Evolutionary conservation across 2,888 invertebrate species (phyloP), one percentile per base, ranked within the genome.

Genomic region (Leucoma salicis): DNA sequence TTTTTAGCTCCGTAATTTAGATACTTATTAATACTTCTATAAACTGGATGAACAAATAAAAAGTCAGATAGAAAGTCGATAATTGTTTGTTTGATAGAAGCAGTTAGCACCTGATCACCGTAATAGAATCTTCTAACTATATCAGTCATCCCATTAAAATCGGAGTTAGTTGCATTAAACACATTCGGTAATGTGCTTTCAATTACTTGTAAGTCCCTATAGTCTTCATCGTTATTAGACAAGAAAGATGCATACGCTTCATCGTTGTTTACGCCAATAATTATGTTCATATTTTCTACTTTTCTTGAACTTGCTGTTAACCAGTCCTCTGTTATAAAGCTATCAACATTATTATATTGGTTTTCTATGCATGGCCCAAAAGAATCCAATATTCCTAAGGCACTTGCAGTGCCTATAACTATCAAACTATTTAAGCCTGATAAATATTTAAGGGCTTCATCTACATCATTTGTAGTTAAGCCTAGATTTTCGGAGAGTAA

Each of bases 331-430:
- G 64, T 53, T 15, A 79, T 48, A 41, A 80, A 67, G 3, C 54
- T 53, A 24, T 74, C 69, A 2, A 70, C 64, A n/a, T 47, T 48
- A 2, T 70, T 59, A 31, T 74, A 72, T 28, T 61, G 42, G 34
- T 61, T 58, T 52, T 82, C 80, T 1, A 74, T 59, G 35, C 78
- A 79, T 0, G 74, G 71, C 39, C 53, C 63, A 42, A 70, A 69
- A 0, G 38, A 14, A 2, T 1, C 4, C 11, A 27, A 5, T 29
- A 63, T 45, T 11, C 51, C 53, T 6, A 64, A 40, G 14, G 3
- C 8, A 15, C 10, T 31, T 3, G 31, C 14, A 15, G 31, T 10
- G 4, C 3, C n/a, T 15, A 12, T 58, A 0, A 79, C 54, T 28
- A 46, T 27, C 5, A 52, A 37, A 2, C 70, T 49, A 18, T 69